These are phyloP conservation scores for Oceanodroma leucorhoa DNA, from an alignment of 2,797 vertebrate species.

Conservation along the genomic window DNA sequence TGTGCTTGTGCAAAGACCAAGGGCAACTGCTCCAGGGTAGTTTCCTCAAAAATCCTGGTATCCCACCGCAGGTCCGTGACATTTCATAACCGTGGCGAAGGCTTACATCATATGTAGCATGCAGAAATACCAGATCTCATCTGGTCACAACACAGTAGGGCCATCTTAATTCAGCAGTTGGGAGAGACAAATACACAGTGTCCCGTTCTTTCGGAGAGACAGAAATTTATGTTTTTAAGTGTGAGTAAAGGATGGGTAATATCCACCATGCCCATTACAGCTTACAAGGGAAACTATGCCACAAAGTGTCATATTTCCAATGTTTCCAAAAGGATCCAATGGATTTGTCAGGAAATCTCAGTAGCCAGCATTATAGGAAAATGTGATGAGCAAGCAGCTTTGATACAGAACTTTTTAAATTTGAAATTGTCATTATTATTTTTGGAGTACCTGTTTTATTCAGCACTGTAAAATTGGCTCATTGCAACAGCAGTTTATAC, in stretches of 20 bases:
- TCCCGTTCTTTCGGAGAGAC: not conserved
- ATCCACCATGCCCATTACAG: not conserved
- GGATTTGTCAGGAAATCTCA: constrained; percentile 24
- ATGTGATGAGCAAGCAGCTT: constrained; percentile 21
- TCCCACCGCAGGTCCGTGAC: not conserved
- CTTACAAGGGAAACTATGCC: constrained; percentile 13
- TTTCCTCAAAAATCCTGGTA: constrained; percentile 34
- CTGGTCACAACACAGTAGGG: not conserved
- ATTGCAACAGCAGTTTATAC: constrained; percentile 38
- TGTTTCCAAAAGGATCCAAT: constrained; percentile 7
- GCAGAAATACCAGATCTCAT: constrained; percentile 4
- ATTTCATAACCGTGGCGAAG: not conserved
- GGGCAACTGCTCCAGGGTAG: not conserved
- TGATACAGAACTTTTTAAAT: constrained; percentile 21
- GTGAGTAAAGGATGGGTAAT: not conserved
- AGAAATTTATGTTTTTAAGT: constrained; percentile 26
- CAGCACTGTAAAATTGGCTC: constrained; percentile 64
- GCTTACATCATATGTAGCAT: not conserved
- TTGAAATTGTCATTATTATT: constrained; percentile 40
- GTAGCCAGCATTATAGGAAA: constrained; percentile 25
- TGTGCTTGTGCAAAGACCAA: not conserved
- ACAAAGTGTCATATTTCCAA: not conserved
- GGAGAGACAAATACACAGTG: not conserved
- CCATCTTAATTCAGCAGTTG: not conserved
- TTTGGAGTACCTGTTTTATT: constrained; percentile 57